Base-by-base conservation (phyloP, 2,797 vertebrate genomes). In the Crocidura indochinensis region DNA sequence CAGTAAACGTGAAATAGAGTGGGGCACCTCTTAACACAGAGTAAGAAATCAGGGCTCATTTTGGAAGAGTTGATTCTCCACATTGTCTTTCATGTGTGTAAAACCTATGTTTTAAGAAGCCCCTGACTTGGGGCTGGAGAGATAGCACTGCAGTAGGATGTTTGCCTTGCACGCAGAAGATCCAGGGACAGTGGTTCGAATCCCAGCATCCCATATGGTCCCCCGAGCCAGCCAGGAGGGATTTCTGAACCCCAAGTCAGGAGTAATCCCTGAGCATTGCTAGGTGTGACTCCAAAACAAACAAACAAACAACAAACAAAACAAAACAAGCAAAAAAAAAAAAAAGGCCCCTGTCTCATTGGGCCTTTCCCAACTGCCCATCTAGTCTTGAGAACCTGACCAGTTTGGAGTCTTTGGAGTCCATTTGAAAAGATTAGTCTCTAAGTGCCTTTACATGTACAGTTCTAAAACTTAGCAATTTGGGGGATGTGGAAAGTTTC, bases 401-500 rank as follows among this genome's bases (percentile, higher is more conserved):
- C 0, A 26, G 88, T 84, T 38, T 38, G 38, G 38, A 38, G 94
- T 95, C 93, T 94, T 72, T 20, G 69, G 73, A 95, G 83, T 22
- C 38, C 4, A 15, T 89, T 92, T 87, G 27, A 86, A 80, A 84
- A 0, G 5, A 56, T n/a, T 44, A 65, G 77, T 68, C 53, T 76
- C 90, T 47, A 93, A 87, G 14, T 65, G 4, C 4, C 46, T 91
- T 84, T 53, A 92, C 93, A 10, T 0, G 38, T 38, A 38, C 20
- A 89, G 68, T 29, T 86, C 60, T 80, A 83, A 91, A 92, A 47
- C 24, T 53, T 60, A 51, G 29, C 6, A 94, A 92, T 76, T 47
- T 93, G 71, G 80, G 3, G 93, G 65, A 65, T 71, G 60, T 69
- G 4, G 53, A 81, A 95, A 69, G 77, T 95, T 96, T 87, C 72